These are phyloP conservation scores for Furnarius figulus DNA, from an alignment of 2,113 vertebrate species.

Conservation along the genomic window DNA sequence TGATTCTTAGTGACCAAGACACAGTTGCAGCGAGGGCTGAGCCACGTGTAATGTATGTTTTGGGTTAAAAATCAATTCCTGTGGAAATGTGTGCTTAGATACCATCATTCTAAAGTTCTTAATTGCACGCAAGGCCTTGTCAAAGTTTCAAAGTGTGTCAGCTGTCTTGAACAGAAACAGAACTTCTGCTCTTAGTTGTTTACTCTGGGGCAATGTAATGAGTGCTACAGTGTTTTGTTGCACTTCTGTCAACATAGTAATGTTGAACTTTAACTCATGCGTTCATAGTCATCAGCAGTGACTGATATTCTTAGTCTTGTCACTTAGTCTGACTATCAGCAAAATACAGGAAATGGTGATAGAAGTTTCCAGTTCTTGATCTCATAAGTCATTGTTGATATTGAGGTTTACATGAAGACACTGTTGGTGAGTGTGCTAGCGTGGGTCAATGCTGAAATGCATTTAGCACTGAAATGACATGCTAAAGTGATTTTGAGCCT, in stretches of 20 bases:
- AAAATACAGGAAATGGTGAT: not conserved
- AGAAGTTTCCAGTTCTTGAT: not conserved
- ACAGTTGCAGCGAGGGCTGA: not conserved
- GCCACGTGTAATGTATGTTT: not conserved
- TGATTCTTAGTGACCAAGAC: not conserved
- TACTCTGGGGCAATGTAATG: not conserved
- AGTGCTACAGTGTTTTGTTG: not conserved
- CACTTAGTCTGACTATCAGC: not conserved
- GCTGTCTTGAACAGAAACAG: not conserved
- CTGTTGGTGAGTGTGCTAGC: not conserved
- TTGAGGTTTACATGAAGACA: not conserved
- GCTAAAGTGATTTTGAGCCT: not conserved
- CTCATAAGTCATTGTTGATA: fast-evolving
- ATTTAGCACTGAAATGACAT: not conserved
- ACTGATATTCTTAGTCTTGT: not conserved
- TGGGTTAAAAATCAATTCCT: not conserved
- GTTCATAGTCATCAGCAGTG: not conserved
- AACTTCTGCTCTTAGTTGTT: not conserved
- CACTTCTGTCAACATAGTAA: not conserved
- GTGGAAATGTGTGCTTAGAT: not conserved
- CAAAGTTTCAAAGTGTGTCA: not conserved
- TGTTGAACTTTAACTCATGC: not conserved
- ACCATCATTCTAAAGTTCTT: not conserved
- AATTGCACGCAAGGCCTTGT: not conserved
- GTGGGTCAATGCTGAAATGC: not conserved